Evolutionary conservation across 2,113 vertebrate species (phyloP).

Genomic region (Otis tarda): DNA sequence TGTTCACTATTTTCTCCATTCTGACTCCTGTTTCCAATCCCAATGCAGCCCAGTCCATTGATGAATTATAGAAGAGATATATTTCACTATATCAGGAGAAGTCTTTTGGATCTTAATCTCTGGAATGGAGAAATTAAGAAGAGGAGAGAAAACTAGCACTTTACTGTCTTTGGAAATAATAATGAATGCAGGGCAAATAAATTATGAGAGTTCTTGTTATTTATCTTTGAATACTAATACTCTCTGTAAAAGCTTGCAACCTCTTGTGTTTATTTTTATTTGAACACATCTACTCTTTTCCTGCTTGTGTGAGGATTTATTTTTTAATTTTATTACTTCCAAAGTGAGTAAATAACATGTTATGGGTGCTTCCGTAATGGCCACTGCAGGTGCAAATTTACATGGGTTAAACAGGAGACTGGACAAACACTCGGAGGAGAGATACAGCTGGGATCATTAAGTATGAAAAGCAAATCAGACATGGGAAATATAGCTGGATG

Average conservation of each 20-base stretch:
- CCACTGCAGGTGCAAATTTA: neutral
- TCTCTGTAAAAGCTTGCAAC: neutral
- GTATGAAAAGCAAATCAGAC: neutral
- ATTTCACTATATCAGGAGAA: neutral
- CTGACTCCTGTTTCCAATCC: neutral
- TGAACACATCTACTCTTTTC: neutral
- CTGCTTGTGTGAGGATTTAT: neutral
- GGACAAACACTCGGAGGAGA: neutral
- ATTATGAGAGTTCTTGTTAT: neutral
- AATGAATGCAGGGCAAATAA: neutral
- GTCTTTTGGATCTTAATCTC: neutral
- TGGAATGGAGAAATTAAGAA: neutral
- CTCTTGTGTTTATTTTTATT: neutral
- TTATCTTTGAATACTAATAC: neutral
- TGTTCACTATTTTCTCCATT: neutral
- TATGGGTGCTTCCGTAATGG: neutral
- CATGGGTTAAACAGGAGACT: neutral
- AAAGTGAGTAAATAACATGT: neutral
- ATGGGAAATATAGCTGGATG: neutral
- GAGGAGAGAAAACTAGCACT: neutral
- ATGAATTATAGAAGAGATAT: neutral
- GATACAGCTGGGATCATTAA: neutral
- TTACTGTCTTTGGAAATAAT: neutral
- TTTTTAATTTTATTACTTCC: neutral
- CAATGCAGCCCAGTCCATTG: neutral